Conservation (phyloP, 2,113 vertebrate species). For the Sigmodon hispidus region DNA sequence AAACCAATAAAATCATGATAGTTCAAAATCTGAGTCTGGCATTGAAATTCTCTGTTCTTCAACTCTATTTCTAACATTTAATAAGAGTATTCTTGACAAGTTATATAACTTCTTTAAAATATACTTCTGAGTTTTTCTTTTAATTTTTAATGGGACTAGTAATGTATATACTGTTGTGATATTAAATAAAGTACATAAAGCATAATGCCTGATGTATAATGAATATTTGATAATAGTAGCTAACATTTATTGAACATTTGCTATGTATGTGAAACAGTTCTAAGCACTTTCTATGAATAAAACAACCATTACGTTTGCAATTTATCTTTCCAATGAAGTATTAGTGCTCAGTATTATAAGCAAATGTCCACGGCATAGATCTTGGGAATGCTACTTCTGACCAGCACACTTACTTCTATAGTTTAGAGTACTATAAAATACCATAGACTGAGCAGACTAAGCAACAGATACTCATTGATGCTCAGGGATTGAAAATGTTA, state of each 20-base stretch:
- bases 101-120: background rate
- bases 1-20: background rate
- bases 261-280: background rate
- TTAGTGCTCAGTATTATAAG: background rate
- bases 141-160: conserved; percentile 1
- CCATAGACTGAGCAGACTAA: background rate
- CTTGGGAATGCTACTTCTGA: background rate
- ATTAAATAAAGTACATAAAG: background rate
- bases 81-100: background rate
- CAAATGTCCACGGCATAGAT: background rate
- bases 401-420: background rate
- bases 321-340: background rate
- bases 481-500: background rate
- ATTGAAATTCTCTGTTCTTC: background rate
- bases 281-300: conserved; percentile 18
- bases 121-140: conserved; percentile 1
- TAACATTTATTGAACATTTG: conserved; percentile 24
- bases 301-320: background rate
- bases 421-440: background rate
- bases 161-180: background rate
- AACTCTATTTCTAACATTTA: background rate
- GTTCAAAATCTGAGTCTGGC: background rate
- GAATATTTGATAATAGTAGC: conserved; percentile 33
- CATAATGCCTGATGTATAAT: background rate
- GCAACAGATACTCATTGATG: background rate